Conservation (phyloP, 2,888 invertebrate species). For the Sympetrum striolatum region DNA sequence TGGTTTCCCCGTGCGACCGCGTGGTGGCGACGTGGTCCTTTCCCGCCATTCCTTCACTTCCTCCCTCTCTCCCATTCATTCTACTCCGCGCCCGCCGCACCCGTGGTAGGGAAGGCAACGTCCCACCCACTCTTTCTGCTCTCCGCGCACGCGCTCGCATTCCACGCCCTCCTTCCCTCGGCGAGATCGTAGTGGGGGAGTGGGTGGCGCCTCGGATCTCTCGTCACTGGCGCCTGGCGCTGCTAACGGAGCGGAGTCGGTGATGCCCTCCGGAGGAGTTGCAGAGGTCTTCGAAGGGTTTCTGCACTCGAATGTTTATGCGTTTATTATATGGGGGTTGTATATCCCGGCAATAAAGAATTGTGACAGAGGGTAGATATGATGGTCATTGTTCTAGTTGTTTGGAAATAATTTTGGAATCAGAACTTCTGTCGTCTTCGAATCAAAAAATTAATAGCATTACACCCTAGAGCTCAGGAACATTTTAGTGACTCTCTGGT, state of each 20-base stretch:
- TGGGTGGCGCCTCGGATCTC: background rate
- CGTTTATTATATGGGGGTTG: too few relatives aligned
- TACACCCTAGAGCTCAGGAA: too few relatives aligned
- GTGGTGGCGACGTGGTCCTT: background rate
- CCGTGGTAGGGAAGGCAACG: background rate
- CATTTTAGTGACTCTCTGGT: too few relatives aligned
- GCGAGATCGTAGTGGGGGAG: background rate
- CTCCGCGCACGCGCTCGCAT: background rate
- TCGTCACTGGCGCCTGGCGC: background rate
- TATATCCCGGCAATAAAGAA: too few relatives aligned
- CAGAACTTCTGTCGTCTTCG: too few relatives aligned
- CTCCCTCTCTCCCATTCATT: background rate
- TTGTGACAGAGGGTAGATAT: too few relatives aligned
- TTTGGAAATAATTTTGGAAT: too few relatives aligned
- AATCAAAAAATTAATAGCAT: too few relatives aligned
- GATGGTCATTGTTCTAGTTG: too few relatives aligned
- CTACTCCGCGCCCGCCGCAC: background rate
- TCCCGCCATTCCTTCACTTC: background rate
- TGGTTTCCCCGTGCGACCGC: slow-evolving; percentile 33
- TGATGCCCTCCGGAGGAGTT: background rate
- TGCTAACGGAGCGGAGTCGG: background rate
- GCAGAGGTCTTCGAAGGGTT: too few relatives aligned
- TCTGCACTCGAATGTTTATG: too few relatives aligned
- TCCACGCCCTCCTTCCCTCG: background rate
- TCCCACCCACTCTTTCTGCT: background rate